These are phyloP conservation scores for Sinocyclocheilus rhinocerous DNA, from an alignment of 2,113 vertebrate genomes.

Conservation along the genomic window DNA sequence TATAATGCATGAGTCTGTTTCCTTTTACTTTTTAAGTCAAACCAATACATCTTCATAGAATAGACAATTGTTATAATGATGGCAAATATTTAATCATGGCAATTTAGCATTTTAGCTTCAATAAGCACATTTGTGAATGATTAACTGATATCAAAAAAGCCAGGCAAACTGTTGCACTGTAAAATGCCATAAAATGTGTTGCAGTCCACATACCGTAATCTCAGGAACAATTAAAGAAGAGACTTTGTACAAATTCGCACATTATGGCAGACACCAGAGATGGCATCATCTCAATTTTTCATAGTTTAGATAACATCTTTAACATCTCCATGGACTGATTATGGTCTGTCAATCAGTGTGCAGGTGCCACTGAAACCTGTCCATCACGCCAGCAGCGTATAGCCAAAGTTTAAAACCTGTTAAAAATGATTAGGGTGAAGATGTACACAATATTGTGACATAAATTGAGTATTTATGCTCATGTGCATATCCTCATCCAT, in stretches of 20 bases:
- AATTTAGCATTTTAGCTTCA: neutral
- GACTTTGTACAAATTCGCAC: no score
- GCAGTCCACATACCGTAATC: no score
- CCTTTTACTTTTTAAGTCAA: no score
- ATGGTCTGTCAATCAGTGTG: neutral
- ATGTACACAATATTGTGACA: constrained; percentile 23
- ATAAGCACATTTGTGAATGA: neutral
- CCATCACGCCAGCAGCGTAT: neutral
- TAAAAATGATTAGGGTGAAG: constrained; percentile 4
- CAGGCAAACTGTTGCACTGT: neutral
- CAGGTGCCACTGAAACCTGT: neutral
- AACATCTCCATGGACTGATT: constrained; percentile 12
- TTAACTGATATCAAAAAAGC: neutral
- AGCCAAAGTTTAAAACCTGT: constrained; percentile 15
- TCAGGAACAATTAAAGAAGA: no score
- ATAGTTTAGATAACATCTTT: constrained; percentile 3
- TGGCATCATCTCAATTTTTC: constrained; percentile 6
- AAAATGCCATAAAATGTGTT: no score
- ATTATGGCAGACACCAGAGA: neutral
- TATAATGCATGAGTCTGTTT: no score
- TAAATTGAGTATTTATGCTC: constrained; percentile 15
- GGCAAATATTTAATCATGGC: no score
- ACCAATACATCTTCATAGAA: no score
- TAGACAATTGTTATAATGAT: no score
- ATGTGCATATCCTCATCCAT: neutral